phyloP scores from a whole-genome alignment of 2,797 vertebrate species.

The Loris lydekkerianus region DNA sequence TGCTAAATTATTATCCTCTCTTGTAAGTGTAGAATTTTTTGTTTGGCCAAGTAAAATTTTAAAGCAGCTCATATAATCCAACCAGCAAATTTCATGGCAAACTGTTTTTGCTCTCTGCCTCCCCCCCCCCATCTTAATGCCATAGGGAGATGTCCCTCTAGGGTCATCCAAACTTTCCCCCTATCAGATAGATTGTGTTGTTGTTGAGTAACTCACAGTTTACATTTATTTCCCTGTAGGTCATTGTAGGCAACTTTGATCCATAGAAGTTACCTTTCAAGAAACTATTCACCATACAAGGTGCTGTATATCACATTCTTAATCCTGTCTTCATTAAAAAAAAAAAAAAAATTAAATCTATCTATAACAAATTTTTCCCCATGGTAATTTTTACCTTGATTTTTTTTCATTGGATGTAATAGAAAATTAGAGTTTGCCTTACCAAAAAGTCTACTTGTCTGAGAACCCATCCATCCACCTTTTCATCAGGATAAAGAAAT shows the following conservation, averaged over 20 bases:
- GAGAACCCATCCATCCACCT: background rate
- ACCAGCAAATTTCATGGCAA: constrained; percentile 47
- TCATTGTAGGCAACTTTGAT: constrained; percentile 29
- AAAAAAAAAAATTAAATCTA: background rate
- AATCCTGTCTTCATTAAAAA: constrained; percentile 2
- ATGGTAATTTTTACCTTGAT: background rate
- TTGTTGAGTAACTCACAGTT: constrained; percentile 13
- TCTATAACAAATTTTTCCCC: background rate
- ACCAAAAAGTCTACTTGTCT: background rate
- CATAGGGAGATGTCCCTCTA: background rate
- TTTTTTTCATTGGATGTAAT: background rate
- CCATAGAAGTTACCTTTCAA: background rate
- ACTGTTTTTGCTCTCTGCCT: background rate
- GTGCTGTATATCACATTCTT: background rate
- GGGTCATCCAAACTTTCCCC: background rate
- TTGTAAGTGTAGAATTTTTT: constrained; percentile 18
- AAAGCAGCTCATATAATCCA: constrained; percentile 40
- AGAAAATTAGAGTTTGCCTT: constrained; percentile 47
- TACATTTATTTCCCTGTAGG: background rate
- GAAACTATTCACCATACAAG: background rate
- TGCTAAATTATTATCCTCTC: background rate
- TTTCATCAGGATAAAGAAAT: background rate
- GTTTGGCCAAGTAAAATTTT: constrained; percentile 54
- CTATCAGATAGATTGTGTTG: background rate
- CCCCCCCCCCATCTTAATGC: background rate